Percentiles rank a stretch among this genome's conserved stretches.
These are phyloP conservation scores for Contarinia nasturtii DNA, from an alignment of 1,140 invertebrate species.

Conservation along the genomic window DNA sequence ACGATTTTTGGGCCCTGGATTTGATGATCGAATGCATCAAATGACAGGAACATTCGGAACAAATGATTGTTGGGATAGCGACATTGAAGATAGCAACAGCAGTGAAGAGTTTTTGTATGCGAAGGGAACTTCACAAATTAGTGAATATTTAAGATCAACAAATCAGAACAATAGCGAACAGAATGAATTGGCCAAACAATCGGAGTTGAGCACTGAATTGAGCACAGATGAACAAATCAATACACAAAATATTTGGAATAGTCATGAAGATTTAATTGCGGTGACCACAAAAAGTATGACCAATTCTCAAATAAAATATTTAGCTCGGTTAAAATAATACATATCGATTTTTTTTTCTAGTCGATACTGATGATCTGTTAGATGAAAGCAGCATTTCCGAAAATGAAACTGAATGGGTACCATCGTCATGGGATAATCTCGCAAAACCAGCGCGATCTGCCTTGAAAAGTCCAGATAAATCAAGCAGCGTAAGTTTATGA, in stretches of 20 bases:
- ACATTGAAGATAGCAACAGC: conserved; percentile 4
- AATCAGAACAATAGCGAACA: too few species aligned
- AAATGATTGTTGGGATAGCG: conserved; percentile 5
- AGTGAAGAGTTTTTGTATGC: conserved; percentile 7
- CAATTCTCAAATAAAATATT: too few species aligned
- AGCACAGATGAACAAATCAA: too few species aligned
- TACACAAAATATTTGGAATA: too few species aligned
- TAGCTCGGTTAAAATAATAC: background rate
- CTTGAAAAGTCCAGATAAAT: conserved; percentile 29
- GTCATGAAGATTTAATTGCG: too few species aligned
- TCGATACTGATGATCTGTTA: conserved; percentile 7
- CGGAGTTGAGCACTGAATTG: too few species aligned
- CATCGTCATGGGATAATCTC: conserved; percentile 36
- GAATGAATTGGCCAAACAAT: too few species aligned
- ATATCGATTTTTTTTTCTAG: conserved; percentile 1
- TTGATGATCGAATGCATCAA: background rate
- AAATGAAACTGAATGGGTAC: conserved; percentile 35
- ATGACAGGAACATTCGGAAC: conserved; percentile 1
- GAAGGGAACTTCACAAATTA: background rate
- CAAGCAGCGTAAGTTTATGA: background rate
- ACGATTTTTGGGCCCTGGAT: background rate
- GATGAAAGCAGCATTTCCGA: conserved; percentile 24
- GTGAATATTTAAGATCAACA: too few species aligned
- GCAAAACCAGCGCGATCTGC: conserved; percentile 33
- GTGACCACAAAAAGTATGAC: too few species aligned